Conservation (phyloP, 2,888 invertebrate species). For the Drosophila diplacantha region DNA sequence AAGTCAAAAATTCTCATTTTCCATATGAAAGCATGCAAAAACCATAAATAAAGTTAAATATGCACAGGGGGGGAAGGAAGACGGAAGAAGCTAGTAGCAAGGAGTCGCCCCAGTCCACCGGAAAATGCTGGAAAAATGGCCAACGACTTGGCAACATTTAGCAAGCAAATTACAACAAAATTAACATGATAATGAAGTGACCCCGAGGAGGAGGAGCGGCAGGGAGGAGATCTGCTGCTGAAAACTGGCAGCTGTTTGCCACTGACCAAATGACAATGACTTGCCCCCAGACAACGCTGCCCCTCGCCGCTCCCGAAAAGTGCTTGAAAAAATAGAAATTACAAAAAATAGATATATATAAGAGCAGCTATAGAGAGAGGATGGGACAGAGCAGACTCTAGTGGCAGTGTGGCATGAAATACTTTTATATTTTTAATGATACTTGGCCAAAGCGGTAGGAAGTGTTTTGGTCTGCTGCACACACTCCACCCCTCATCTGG, state of each 20-base stretch:
- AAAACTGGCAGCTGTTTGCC: conserved; percentile 64
- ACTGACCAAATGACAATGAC: conserved; percentile 70
- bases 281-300: conserved; percentile 44
- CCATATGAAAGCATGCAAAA: conserved; percentile 65
- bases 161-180: conserved; percentile 72
- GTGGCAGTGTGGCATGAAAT: conserved; percentile 53
- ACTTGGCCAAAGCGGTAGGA: conserved; percentile 71
- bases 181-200: conserved; percentile 72
- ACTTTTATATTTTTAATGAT: conserved; percentile 73
- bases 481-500: conserved; percentile 56
- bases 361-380: background rate
- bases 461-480: conserved; percentile 70
- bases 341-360: conserved; percentile 26
- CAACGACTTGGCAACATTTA: conserved; percentile 70
- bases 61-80: conserved; percentile 39
- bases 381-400: conserved; percentile 8
- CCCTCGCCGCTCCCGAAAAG: conserved; percentile 10
- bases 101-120: conserved; percentile 39
- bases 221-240: conserved; percentile 12
- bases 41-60: conserved; percentile 69
- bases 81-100: background rate
- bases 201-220: conserved; percentile 21
- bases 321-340: conserved; percentile 45
- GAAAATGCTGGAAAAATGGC: conserved; percentile 57
- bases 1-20: conserved; percentile 65